Evolutionary conservation across 1,140 invertebrate genomes (phyloP).

Genomic region (Rhynchophorus ferrugineus): DNA sequence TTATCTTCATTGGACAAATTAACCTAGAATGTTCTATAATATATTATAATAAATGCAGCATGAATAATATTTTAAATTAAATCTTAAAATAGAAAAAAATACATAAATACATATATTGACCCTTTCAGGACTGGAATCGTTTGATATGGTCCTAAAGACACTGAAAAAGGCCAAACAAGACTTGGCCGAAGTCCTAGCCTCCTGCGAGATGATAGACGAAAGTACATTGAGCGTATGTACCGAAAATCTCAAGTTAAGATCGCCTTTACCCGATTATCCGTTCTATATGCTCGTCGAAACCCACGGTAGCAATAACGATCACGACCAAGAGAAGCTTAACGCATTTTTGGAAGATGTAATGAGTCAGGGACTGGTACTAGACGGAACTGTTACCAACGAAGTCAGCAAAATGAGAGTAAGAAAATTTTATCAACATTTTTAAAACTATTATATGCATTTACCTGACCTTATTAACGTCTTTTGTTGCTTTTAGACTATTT

Average conservation of each 20-base stretch:
- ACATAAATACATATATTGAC: too few relatives aligned
- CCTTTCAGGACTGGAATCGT: conserved; percentile 61
- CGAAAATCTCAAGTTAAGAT: conserved; percentile 54
- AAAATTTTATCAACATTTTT: neutral
- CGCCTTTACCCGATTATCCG: conserved; percentile 57
- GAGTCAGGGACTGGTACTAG: conserved; percentile 58
- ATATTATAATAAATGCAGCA: too few relatives aligned
- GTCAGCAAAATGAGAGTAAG: conserved; percentile 65
- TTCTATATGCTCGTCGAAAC: conserved; percentile 93
- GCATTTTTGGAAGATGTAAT: conserved; percentile 70
- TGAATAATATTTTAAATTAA: too few relatives aligned
- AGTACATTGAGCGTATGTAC: conserved; percentile 54
- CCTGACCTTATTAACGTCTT: too few relatives aligned
- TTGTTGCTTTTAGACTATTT: conserved; percentile 56
- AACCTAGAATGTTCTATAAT: too few relatives aligned
- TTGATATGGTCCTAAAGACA: conserved; percentile 68
- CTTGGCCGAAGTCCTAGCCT: conserved; percentile 84
- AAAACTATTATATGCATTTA: too few relatives aligned
- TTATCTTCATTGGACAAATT: too few relatives aligned
- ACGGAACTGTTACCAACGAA: conserved; percentile 80
- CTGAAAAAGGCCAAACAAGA: conserved; percentile 63
- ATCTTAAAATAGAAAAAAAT: too few relatives aligned
- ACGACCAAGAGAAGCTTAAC: conserved; percentile 83
- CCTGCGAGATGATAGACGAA: conserved; percentile 87
- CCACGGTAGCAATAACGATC: conserved; percentile 69